These are phyloP conservation scores for Ophiothrix spiculata DNA, from an alignment of 35 echinoderm and acorn worm species.

Conservation along the genomic window DNA sequence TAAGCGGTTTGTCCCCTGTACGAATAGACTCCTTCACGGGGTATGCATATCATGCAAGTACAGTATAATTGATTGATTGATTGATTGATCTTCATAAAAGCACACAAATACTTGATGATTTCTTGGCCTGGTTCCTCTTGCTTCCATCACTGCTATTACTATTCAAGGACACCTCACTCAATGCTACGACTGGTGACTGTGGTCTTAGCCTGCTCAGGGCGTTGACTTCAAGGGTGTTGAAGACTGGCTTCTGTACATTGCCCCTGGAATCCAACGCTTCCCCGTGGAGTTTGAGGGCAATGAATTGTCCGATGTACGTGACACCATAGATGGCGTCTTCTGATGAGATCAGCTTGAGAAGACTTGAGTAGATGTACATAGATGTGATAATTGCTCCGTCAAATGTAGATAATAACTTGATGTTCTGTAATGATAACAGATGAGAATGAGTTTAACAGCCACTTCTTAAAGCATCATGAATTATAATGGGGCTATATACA, in stretches of 20 bases:
- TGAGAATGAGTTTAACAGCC: too few species aligned
- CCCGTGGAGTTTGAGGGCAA: neutral
- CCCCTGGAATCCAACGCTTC: neutral
- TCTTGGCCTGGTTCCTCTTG: neutral
- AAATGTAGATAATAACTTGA: neutral
- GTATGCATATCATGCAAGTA: too few species aligned
- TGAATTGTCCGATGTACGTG: neutral
- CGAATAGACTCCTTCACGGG: too few species aligned
- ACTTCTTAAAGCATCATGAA: too few species aligned
- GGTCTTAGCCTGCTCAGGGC: too few species aligned
- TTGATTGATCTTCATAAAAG: too few species aligned
- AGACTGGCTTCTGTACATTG: neutral
- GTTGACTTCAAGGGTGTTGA: neutral
- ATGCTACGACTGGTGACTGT: too few species aligned
- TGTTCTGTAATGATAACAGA: neutral
- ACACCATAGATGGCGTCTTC: neutral
- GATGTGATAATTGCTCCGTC: neutral
- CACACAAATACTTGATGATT: neutral
- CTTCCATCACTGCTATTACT: neutral
- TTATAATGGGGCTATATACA: too few species aligned
- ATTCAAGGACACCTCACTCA: neutral
- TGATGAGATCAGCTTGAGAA: neutral
- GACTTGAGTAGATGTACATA: neutral
- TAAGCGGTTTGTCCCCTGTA: too few species aligned
- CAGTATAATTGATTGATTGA: too few species aligned